A percentile compares a stretch with the other conserved stretches of the same genome.
Evolutionary conservation across 1,140 invertebrate genomes (phyloP).

Genomic region (Cherax destructor): DNA sequence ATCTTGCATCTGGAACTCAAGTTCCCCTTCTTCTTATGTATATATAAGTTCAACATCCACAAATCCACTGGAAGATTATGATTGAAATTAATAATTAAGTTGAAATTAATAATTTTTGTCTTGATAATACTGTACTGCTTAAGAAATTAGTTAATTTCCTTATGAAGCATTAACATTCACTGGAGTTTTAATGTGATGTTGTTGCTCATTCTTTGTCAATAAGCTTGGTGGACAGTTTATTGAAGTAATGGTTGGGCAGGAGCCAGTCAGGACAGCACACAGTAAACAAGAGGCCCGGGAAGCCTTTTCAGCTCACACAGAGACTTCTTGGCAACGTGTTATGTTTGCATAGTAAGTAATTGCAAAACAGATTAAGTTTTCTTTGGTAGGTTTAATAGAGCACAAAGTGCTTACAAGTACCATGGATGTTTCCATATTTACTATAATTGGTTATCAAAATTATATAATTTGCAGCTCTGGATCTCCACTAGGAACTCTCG

Average conservation of each 20-base stretch:
- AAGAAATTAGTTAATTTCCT: background rate
- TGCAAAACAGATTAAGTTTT: no score
- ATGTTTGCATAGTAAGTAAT: conserved; percentile 59
- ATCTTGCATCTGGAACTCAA: no score
- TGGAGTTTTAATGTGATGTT: background rate
- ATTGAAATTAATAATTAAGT: background rate
- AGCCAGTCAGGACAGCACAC: conserved; percentile 52
- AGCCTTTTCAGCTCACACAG: conserved; percentile 52
- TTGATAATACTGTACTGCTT: background rate
- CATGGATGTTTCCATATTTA: no score
- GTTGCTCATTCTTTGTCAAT: background rate
- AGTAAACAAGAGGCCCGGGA: conserved; percentile 58
- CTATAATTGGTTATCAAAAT: no score
- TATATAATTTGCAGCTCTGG: no score
- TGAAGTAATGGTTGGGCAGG: conserved; percentile 52
- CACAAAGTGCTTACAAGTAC: no score
- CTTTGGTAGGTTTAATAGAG: no score
- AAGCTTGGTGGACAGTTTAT: conserved; percentile 27
- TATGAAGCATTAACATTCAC: background rate
- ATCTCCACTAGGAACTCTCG: no score
- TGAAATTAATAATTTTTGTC: background rate
- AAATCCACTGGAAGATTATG: no score
- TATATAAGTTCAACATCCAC: no score
- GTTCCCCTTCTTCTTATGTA: no score
- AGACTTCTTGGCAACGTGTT: conserved; percentile 51